phyloP scores from a whole-genome alignment of 2,797 vertebrate genomes.

The Lophotriccus pileatus region DNA sequence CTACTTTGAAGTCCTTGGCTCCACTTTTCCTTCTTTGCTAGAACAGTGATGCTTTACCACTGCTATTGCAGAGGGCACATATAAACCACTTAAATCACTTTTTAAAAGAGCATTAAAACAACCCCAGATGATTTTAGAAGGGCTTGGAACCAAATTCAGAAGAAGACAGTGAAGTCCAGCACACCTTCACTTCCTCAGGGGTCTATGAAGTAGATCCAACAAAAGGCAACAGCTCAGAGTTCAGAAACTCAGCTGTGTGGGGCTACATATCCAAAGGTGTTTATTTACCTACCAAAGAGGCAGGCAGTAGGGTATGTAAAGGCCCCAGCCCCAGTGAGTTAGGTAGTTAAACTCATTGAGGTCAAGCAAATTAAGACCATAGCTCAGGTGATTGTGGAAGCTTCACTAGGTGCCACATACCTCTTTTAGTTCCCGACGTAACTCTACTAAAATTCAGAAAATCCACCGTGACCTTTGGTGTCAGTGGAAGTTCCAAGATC shows the following conservation, averaged over 20 bases:
- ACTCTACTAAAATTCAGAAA: background rate
- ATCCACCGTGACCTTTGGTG: background rate
- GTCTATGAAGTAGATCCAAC: background rate
- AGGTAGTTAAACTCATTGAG: background rate
- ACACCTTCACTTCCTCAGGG: background rate
- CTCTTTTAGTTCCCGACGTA: background rate
- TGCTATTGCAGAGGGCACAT: background rate
- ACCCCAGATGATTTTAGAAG: background rate
- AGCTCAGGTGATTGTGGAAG: background rate
- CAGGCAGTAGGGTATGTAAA: background rate
- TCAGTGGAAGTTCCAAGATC: background rate
- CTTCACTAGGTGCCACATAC: rapidly evolving
- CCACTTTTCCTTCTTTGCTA: background rate
- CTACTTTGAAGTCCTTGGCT: background rate
- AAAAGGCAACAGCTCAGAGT: background rate
- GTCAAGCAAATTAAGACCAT: background rate
- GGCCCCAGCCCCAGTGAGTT: background rate
- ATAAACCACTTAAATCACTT: background rate
- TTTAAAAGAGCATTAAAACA: background rate
- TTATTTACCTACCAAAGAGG: background rate
- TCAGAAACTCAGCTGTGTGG: background rate
- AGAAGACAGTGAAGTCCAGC: background rate
- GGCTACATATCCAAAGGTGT: background rate
- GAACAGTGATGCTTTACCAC: background rate
- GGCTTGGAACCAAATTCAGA: background rate